These are phyloP conservation scores for Agriopis aurantiaria DNA, from an alignment of 2,888 invertebrate species.

Conservation along the genomic window DNA sequence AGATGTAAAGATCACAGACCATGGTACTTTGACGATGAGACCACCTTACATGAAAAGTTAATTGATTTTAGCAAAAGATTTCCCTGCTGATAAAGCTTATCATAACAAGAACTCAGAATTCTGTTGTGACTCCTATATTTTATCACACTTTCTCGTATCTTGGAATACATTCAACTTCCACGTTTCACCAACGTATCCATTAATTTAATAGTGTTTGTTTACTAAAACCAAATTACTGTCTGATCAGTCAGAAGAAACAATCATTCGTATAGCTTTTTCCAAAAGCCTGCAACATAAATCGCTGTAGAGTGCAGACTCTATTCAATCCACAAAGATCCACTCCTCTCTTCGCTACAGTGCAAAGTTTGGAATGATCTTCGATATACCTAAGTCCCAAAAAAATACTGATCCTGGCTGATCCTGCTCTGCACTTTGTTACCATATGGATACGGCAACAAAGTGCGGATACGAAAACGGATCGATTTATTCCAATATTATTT, in stretches of 20 bases:
- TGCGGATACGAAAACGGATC: too few relatives aligned
- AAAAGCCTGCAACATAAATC: too few relatives aligned
- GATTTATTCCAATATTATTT: too few relatives aligned
- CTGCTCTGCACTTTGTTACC: too few relatives aligned
- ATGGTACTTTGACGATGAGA: neutral
- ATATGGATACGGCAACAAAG: too few relatives aligned
- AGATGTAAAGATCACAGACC: neutral
- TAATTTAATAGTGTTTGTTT: neutral
- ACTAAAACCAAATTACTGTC: neutral
- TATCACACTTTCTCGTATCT: neutral
- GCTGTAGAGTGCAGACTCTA: too few relatives aligned
- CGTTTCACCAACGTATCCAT: neutral
- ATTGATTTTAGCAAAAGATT: constrained; percentile 15
- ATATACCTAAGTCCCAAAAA: too few relatives aligned
- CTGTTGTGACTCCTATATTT: neutral
- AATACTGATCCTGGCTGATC: too few relatives aligned
- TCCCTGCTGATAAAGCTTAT: constrained; percentile 2
- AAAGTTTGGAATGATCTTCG: neutral
- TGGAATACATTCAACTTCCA: neutral
- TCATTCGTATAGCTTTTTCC: too few relatives aligned
- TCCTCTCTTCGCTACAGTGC: neutral
- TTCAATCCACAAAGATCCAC: too few relatives aligned
- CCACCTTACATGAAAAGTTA: constrained; percentile 5
- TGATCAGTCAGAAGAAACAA: too few relatives aligned
- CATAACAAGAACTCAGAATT: neutral